Evolutionary conservation across 2,888 invertebrate species (phyloP), one percentile per base, ranked within the genome.

Genomic region (Anarsia innoxiella): DNA sequence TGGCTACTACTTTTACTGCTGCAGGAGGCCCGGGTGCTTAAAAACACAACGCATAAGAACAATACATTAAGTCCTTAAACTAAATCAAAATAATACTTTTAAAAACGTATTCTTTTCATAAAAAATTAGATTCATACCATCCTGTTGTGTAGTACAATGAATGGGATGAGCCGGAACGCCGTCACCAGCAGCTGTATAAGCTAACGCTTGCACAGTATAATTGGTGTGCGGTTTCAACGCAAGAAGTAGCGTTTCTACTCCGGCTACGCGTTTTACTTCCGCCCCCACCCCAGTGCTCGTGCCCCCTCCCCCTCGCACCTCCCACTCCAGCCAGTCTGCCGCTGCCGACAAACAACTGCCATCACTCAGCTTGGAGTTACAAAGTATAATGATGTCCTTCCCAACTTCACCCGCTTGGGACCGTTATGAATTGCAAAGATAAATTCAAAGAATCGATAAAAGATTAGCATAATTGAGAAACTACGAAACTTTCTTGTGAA

Each of bases 171-270:
- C 93, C 45, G 93, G 87, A 8, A 92, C 88, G 0, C 96, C 96
- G 62, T 95, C 95, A 0, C 96, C 96, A 1, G 91, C 92, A 3
- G 91, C 89, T 0, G 95, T 96, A 60, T 91, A 95, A 5, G 95
- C 95, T 56, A 94, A 70, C 2, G 95, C 93, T 59, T 93, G 90
- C 42, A 96, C 87, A 27, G 94, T 95, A 71, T 96, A 96, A 79
- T 96, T 96, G 39, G 94, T 93, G 67, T 91, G 93, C 55, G 94
- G 93, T 59, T 90, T 88, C 45, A 96, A 77, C 2, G 93, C 92
- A 52, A 93, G 92, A 48, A 94, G 78, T 51, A 92, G 90, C 26
- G 93, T 93, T 66, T 94, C 93, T 16, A 91, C 88, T 52, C 91
- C 91, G 31, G 91, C 89, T 26, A 93, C 93, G 36, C 92, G 87